A percentile compares a stretch with the other conserved stretches of the same genome.
Evolutionary conservation across 2,797 vertebrate species (phyloP).

Genomic region (Babyrousa celebensis): DNA sequence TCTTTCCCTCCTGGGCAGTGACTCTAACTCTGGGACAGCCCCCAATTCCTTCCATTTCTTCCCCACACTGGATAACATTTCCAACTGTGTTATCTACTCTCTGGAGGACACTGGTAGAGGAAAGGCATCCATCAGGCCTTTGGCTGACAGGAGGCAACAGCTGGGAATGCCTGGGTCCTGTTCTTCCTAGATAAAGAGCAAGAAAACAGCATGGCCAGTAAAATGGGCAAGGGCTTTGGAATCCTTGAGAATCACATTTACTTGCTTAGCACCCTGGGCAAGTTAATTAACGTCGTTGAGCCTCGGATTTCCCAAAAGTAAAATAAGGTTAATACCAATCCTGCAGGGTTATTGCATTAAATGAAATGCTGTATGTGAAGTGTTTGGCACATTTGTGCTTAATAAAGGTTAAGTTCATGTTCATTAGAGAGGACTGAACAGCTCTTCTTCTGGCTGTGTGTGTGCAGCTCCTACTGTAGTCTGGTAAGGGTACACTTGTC

Average conservation of each 20-base stretch:
- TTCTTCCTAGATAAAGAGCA: slow-evolving; percentile 26
- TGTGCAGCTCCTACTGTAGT: not conserved
- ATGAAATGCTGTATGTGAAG: not conserved
- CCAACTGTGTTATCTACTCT: not conserved
- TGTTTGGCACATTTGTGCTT: slow-evolving; percentile 16
- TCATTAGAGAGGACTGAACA: not conserved
- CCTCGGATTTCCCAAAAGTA: not conserved
- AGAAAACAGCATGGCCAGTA: slow-evolving; percentile 48
- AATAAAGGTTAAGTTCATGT: slow-evolving; percentile 70
- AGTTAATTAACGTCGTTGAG: slow-evolving; percentile 26
- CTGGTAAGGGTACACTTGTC: not conserved
- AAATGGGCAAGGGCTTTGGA: slow-evolving; percentile 65
- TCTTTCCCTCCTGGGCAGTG: not conserved
- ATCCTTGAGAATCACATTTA: slow-evolving; percentile 17
- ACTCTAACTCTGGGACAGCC: not conserved
- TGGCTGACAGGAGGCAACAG: not conserved
- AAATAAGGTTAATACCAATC: slow-evolving; percentile 35
- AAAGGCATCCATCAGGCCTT: not conserved
- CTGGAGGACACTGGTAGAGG: slow-evolving; percentile 24
- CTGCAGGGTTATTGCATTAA: slow-evolving; percentile 39
- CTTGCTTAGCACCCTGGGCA: slow-evolving; percentile 29
- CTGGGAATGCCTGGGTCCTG: not conserved
- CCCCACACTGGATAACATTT: not conserved
- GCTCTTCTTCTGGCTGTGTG: slow-evolving; percentile 30
- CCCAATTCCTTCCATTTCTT: not conserved